Percentiles rank a stretch among this genome's conserved stretches.
Evolutionary conservation across 2,797 vertebrate genomes (phyloP).

Genomic region (Characodon lateralis): DNA sequence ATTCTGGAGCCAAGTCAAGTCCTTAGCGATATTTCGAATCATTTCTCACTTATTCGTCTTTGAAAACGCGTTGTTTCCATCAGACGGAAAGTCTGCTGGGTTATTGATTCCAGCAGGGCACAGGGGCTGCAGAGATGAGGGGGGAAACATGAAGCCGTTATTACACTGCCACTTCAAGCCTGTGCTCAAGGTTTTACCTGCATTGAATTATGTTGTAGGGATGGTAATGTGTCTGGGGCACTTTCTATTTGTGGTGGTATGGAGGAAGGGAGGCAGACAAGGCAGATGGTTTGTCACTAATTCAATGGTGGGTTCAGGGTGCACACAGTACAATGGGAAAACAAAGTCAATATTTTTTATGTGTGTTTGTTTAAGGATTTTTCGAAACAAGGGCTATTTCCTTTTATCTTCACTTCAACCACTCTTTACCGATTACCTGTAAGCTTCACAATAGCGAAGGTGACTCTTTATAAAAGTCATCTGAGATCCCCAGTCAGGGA

Average conservation of each 20-base stretch:
- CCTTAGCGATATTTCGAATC: slow-evolving; percentile 27
- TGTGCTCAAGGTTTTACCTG: slow-evolving; percentile 58
- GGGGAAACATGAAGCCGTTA: slow-evolving; percentile 68
- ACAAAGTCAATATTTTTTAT: slow-evolving; percentile 71
- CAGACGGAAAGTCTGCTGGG: slow-evolving; percentile 32
- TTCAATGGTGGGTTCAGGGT: slow-evolving; percentile 34
- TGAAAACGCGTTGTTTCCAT: slow-evolving; percentile 38
- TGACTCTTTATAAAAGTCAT: slow-evolving; percentile 31
- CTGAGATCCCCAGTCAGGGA: slow-evolving; percentile 23
- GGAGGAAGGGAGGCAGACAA: slow-evolving; percentile 68
- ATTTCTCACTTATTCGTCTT: slow-evolving; percentile 31
- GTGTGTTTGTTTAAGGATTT: slow-evolving; percentile 70
- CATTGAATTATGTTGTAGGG: slow-evolving; percentile 72
- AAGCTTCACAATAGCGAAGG: slow-evolving; percentile 70
- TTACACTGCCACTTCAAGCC: slow-evolving; percentile 51
- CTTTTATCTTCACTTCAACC: slow-evolving; percentile 64
- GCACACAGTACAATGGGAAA: slow-evolving; percentile 58
- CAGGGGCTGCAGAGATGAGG: slow-evolving; percentile 42
- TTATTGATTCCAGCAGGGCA: slow-evolving; percentile 64
- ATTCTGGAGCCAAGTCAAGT: slow-evolving; percentile 20
- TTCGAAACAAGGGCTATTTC: slow-evolving; percentile 69
- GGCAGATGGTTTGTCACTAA: slow-evolving; percentile 46
- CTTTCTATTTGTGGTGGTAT: slow-evolving; percentile 66
- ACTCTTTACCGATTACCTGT: slow-evolving; percentile 77
- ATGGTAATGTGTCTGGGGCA: slow-evolving; percentile 72